phyloP scores from a whole-genome alignment of 2,888 invertebrate genomes.

The Metopia argyrocephala region DNA sequence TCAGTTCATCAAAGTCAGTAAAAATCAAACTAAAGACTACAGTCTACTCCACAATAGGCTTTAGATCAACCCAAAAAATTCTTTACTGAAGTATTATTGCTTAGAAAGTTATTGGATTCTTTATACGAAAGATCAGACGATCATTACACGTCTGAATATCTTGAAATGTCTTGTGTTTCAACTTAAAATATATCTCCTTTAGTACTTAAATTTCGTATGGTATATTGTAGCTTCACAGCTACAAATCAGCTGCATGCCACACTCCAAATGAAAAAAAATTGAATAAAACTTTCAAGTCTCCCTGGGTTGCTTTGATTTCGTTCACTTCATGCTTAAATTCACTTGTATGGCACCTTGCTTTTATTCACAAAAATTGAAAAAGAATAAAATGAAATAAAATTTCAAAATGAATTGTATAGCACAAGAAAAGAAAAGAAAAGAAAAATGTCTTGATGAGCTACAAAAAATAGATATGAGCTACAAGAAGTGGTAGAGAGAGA shows the following conservation, averaged over 20 bases:
- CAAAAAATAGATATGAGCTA: not conserved
- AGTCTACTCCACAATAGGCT: too few species aligned
- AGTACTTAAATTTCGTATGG: too few species aligned
- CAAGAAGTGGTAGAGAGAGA: not conserved
- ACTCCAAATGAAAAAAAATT: not conserved
- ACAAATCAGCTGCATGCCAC: not conserved
- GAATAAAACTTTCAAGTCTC: not conserved
- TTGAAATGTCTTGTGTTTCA: too few species aligned
- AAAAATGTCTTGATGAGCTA: not conserved
- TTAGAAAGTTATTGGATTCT: too few species aligned
- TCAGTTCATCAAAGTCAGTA: too few species aligned
- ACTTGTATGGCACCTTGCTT: not conserved
- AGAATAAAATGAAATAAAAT: slow-evolving; percentile 1
- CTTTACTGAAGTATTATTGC: too few species aligned
- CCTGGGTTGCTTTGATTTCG: not conserved
- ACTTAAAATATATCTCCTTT: too few species aligned
- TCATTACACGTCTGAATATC: too few species aligned
- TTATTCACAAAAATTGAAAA: not conserved
- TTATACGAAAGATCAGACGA: too few species aligned
- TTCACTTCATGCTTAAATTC: not conserved
- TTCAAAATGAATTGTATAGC: not conserved
- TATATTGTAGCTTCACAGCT: not conserved
- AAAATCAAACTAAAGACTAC: too few species aligned
- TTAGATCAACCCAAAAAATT: too few species aligned
- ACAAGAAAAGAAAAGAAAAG: not conserved